Conservation (phyloP, 2,797 vertebrate species). For the Hipposideros larvatus region DNA sequence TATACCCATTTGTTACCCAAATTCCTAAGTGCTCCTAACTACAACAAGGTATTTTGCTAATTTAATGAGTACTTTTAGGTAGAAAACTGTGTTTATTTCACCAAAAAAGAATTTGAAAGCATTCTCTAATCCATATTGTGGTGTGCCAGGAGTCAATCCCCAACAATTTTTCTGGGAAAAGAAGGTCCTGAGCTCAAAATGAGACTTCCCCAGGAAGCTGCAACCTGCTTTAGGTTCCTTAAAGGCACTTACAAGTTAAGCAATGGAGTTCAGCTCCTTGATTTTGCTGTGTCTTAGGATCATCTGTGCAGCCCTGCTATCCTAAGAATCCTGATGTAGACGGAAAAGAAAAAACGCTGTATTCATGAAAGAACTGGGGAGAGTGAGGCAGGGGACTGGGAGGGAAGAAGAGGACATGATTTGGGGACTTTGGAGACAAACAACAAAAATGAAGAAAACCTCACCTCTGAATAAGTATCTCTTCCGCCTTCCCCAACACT, state of each 20-base stretch:
- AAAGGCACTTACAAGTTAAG: not conserved
- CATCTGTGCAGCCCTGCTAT: not conserved
- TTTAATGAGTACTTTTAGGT: not conserved
- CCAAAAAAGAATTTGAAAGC: not conserved
- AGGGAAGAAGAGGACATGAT: not conserved
- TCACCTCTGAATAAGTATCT: not conserved
- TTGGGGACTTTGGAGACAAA: slow-evolving; percentile 32
- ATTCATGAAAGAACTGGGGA: not conserved
- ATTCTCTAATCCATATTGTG: not conserved
- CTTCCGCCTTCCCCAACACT: not conserved
- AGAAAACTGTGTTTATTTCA: slow-evolving; percentile 19
- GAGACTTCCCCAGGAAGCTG: not conserved
- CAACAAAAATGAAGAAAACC: not conserved
- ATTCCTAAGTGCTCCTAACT: not conserved
- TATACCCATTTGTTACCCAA: not conserved
- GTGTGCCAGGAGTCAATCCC: not conserved
- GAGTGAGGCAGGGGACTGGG: not conserved
- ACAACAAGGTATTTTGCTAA: not conserved
- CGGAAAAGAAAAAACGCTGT: not conserved
- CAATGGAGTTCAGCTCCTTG: not conserved
- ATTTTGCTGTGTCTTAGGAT: not conserved
- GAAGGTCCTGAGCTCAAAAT: not conserved
- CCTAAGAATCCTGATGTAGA: not conserved
- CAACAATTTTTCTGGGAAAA: slow-evolving; percentile 24
- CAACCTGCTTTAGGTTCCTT: not conserved